Evolutionary conservation across 2,113 vertebrate genomes (phyloP), one percentile per base, ranked within the genome.

Genomic region (Gambusia holbrooki): DNA sequence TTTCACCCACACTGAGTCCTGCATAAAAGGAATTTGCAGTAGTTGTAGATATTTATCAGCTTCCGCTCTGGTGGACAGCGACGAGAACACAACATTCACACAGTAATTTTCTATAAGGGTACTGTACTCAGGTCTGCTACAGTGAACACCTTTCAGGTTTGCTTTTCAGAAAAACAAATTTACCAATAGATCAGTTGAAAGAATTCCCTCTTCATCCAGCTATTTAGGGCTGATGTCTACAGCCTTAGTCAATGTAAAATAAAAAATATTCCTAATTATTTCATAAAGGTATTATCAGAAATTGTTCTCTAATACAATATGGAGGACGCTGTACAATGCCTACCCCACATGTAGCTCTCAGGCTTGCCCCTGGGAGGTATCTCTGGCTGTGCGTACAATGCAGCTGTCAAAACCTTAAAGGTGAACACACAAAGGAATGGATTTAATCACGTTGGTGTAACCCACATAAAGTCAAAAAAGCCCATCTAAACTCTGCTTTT

Each of bases 31-130:
- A 67, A 27, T 27, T n/a, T 29, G 42, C 12, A 28, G 22, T 66
- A 37, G 64, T 37, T 66, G 65, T 27, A 66, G 37, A 27, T 67
- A 67, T 28, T 67, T 42, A 67, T 67, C 37, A 6, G 37, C 37
- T 67, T n/a, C 42, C 27, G 37, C 65, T 67, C n/a, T 67, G 65
- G 40, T 27, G 28, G 27, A 40, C 14, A 45, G 17, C 40, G 42
- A 29, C 42, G 28, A 22, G n/a, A 45, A 67, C n/a, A 45, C 37
- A 67, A 28, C 28, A 35, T 45, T 5, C 33, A 27, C 33, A 40
- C 15, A 25, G 33, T 40, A 40, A 40, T 66, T 66, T 66, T 10
- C 27, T 29, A 45, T 40, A 67, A 17, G 14, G 13, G 6, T 15
- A 14, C 37, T 45, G 37, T 11, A 27, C 65, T 67, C 37, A 45